Base-by-base conservation (phyloP, 37 sponge, comb jelly and placozoan genomes). In the Hormiphora californensis region DNA sequence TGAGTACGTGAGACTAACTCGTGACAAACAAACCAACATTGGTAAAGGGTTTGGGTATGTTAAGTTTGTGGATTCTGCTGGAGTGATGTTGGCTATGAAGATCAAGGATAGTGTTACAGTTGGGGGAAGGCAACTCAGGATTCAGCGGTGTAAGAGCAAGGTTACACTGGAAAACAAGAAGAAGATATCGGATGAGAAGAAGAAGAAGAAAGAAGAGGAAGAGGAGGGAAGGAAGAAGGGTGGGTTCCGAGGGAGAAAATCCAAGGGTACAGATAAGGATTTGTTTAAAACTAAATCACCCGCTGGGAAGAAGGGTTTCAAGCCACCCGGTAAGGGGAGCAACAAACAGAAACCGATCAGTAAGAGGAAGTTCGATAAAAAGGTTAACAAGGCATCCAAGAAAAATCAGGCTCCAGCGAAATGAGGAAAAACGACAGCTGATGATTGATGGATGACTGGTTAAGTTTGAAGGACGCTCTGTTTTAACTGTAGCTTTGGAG, bases 31-130 rank as follows among this genome's bases (percentile, higher is more conserved):
- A 35, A 90, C 92, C 17, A 92, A 92, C 0, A 65, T 92, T 28
- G 92, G 94, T 5, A 94, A 92, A 55, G 94, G 94, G 0, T 92
- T 94, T 91, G 94, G 92, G 0, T 94, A 87, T 89, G 90, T 94
- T 0, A 54, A 62, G 32, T 94, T 92, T 63, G 87, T 30, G 7
- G 94, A 93, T 19, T 85, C 65, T 21, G 43, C 86, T 54, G 88
- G 91, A 32, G 94, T 93, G 36, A 32, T 93, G 89, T 88, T 93
- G 81, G 91, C 94, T 46, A 25, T 89, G 40, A 89, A 91, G 85
- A 49, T 87, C 7, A 85, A 59, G 54, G 63, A 81, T 46, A 88
- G 85, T 30, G 25, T 89, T 31, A 86, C 91, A 63, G 11, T 93
- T 21, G 69, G 89, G 27, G 94, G 90, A 0, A 63, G 92, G 49